Percentiles rank a stretch among this genome's conserved stretches.
Evolutionary conservation across 2,797 vertebrate species (phyloP).

Genomic region (Podarcis lilfordi): DNA sequence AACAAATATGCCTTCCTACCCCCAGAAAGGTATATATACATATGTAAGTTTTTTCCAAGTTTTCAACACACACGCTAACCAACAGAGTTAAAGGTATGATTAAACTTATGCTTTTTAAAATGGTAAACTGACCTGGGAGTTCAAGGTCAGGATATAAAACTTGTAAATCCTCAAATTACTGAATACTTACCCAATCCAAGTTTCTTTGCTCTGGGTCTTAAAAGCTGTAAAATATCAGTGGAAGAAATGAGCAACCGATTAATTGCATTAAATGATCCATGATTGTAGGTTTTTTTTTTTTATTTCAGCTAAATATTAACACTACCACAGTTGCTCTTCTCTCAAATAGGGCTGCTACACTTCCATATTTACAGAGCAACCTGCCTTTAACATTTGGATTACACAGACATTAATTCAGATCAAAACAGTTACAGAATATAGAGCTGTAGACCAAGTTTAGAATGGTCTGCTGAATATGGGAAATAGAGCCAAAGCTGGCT

Average conservation of each 20-base stretch:
- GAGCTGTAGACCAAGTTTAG: not conserved
- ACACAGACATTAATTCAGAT: not conserved
- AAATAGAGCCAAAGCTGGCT: not conserved
- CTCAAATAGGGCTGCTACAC: not conserved
- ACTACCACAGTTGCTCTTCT: not conserved
- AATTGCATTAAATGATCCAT: not conserved
- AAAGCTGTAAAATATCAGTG: slow-evolving; percentile 80
- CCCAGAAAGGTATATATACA: not conserved
- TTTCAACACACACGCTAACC: not conserved
- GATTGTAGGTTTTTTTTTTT: not conserved
- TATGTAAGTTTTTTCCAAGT: not conserved
- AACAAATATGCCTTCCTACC: not conserved
- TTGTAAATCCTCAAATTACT: slow-evolving; percentile 3
- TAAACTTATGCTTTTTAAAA: not conserved
- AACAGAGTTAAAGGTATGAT: not conserved
- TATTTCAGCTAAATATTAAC: not conserved
- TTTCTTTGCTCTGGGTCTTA: slow-evolving; percentile 90
- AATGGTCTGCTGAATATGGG: not conserved
- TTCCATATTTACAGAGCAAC: not conserved
- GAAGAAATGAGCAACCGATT: slow-evolving; percentile 15
- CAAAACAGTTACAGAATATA: not conserved
- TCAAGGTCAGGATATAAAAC: not conserved
- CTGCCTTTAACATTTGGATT: not conserved
- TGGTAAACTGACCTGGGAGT: not conserved
- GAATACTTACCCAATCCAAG: slow-evolving; percentile 89